Percentiles rank a stretch among this genome's conserved stretches.
These are phyloP conservation scores for Microcebus griseorufus DNA, from an alignment of 2,113 vertebrate species.

Conservation along the genomic window DNA sequence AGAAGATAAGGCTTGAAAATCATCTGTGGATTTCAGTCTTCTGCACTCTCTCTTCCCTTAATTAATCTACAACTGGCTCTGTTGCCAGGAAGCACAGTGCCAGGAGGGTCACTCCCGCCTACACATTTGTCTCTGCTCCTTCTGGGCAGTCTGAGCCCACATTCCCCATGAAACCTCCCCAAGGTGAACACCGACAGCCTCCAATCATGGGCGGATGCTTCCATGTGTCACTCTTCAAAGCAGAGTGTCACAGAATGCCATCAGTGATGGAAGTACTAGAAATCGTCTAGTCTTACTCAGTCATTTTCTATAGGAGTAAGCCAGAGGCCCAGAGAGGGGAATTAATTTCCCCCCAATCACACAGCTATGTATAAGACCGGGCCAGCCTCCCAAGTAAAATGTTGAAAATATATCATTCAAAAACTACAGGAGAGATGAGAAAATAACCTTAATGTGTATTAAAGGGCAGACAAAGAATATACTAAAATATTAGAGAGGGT, in stretches of 20 bases:
- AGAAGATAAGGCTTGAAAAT: constrained; percentile 10
- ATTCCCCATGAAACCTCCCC: neutral
- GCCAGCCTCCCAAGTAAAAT: neutral
- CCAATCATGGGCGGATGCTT: neutral
- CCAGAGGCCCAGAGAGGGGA: neutral
- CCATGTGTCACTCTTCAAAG: neutral
- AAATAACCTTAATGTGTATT: neutral
- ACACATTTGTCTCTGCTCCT: neutral
- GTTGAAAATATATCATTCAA: neutral
- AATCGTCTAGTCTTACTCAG: neutral
- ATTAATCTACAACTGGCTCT: neutral
- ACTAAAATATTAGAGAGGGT: neutral
- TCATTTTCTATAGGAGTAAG: neutral
- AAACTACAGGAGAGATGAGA: neutral
- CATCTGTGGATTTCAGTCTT: neutral
- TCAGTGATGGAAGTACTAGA: neutral
- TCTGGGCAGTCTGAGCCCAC: neutral
- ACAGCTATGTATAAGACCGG: neutral
- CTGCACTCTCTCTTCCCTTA: neutral
- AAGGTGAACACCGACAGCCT: neutral
- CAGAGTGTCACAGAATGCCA: neutral
- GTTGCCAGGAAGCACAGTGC: neutral
- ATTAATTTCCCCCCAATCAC: neutral
- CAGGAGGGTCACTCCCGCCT: neutral
- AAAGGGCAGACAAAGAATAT: neutral